Conservation (phyloP, 2,797 vertebrate species). For the Malacoctenus gilli region DNA sequence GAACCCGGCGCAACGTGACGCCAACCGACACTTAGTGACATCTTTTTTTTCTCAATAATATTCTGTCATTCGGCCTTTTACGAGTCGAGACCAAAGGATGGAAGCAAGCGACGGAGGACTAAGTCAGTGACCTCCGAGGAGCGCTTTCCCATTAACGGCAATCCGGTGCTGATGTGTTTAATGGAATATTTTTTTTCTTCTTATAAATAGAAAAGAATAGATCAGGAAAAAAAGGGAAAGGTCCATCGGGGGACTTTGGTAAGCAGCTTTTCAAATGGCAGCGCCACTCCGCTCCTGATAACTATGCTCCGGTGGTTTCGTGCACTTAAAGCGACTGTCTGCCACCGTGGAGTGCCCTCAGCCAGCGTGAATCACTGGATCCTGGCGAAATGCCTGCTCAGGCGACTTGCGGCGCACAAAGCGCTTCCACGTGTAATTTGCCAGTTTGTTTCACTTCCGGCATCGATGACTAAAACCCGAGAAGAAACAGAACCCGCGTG, state of each 20-base stretch:
- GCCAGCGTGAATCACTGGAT: constrained; percentile 52
- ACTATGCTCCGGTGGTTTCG: constrained; percentile 48
- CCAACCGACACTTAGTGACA: no score
- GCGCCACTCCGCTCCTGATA: constrained; percentile 38
- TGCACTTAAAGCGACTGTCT: constrained; percentile 52
- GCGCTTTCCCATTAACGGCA: neutral
- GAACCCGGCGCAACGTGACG: no score
- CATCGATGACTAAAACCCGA: constrained; percentile 51
- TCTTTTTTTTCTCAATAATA: no score
- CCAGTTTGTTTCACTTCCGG: constrained; percentile 52
- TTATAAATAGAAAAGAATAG: constrained; percentile 19
- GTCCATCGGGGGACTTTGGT: constrained; percentile 26
- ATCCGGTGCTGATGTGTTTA: constrained; percentile 6
- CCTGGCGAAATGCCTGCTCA: constrained; percentile 57
- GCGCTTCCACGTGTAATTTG: constrained; percentile 57
- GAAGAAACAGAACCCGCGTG: constrained; percentile 40
- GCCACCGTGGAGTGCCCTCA: constrained; percentile 55
- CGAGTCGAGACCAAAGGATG: no score
- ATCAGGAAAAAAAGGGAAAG: constrained; percentile 6
- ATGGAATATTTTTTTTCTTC: constrained; percentile 12
- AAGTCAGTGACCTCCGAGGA: constrained; percentile 1
- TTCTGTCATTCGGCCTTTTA: no score
- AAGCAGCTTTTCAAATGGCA: constrained; percentile 47
- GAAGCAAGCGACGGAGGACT: constrained; percentile 15
- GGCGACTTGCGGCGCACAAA: constrained; percentile 57